These are phyloP conservation scores for Drosophila parvula DNA, from an alignment of 1,140 invertebrate species.

Conservation along the genomic window DNA sequence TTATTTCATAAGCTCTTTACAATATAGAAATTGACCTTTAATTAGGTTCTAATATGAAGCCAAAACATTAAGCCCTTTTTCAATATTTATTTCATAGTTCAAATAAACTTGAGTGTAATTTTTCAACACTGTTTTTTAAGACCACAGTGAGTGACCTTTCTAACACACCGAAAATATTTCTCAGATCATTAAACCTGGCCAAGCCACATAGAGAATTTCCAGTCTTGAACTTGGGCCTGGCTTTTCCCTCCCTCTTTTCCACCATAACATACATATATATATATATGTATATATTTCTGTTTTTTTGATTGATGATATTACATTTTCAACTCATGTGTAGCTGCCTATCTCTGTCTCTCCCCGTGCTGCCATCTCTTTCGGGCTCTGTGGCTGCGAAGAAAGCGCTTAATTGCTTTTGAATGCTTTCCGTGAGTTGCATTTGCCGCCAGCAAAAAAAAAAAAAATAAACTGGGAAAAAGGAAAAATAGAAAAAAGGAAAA, in stretches of 20 bases:
- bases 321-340: constrained; percentile 59
- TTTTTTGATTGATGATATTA: constrained; percentile 71
- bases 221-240: constrained; percentile 20
- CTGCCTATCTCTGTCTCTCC: constrained; percentile 11
- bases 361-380: constrained; percentile 10
- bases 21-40: too few relatives aligned
- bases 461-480: not conserved
- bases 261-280: constrained; percentile 7
- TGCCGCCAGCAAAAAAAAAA: constrained; percentile 53
- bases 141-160: not conserved
- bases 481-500: constrained; percentile 33
- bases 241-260: constrained; percentile 27
- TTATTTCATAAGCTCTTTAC: too few relatives aligned
- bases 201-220: constrained; percentile 27
- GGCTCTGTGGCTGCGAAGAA: constrained; percentile 51
- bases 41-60: too few relatives aligned
- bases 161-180: not conserved
- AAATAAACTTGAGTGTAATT: not conserved
- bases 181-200: constrained; percentile 17
- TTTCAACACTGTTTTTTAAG: not conserved
- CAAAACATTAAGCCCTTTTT: not conserved
- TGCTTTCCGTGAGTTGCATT: constrained; percentile 73
- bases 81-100: not conserved
- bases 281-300: constrained; percentile 2
- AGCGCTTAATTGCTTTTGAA: constrained; percentile 78